A percentile compares a stretch with the other conserved stretches of the same genome.
These are phyloP conservation scores for Cacatua alba DNA, from an alignment of 2,113 vertebrate genomes.

Conservation along the genomic window DNA sequence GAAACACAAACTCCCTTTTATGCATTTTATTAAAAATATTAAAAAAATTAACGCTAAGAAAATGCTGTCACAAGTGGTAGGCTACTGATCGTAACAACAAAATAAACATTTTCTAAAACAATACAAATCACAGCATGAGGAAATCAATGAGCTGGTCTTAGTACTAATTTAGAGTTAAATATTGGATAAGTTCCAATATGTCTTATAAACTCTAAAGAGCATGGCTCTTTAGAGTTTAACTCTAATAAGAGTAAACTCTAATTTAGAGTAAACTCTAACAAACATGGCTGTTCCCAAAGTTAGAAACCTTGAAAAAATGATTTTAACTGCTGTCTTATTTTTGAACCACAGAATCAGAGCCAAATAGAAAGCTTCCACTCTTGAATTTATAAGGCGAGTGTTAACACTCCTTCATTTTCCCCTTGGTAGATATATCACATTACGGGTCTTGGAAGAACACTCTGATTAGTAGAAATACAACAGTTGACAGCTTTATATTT, in stretches of 20 bases:
- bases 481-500: neutral
- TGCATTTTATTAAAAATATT: neutral
- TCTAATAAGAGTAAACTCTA: too few species aligned
- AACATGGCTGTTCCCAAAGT: neutral
- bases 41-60: neutral
- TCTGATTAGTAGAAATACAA: neutral
- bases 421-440: neutral
- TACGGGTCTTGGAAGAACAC: neutral
- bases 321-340: neutral
- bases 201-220: neutral
- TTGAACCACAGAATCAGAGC: neutral
- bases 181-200: neutral
- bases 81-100: neutral
- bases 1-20: neutral
- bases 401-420: neutral
- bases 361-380: neutral
- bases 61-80: neutral
- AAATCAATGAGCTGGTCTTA: neutral
- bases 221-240: too few species aligned
- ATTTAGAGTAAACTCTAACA: neutral
- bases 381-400: neutral
- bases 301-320: neutral
- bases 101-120: neutral
- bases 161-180: neutral
- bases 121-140: neutral